Evolutionary conservation across 2,888 invertebrate species (phyloP), one percentile per base, ranked within the genome.

Genomic region (Barypeithes pellucidus): DNA sequence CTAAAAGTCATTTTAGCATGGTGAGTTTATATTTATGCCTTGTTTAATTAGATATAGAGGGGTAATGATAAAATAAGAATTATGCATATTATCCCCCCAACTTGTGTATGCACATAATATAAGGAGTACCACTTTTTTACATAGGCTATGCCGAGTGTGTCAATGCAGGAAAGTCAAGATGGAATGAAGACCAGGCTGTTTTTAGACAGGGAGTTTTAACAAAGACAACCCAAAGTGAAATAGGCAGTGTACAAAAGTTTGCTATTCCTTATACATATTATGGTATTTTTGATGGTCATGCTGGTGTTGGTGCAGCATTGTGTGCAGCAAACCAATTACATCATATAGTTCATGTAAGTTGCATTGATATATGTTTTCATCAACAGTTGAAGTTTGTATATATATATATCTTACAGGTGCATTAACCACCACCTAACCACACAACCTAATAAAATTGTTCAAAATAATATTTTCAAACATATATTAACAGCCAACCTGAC

Each of bases 221-320:
- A 41, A 82, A 82, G 69, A 78, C 79, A n/a, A 79, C 76, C 24
- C 76, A 75, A 57, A 74, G 77, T 60, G 75, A 78, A 5, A 36
- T 29, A 41, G 77, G 75, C 7, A 61, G 76, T 41, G 82, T 84
- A 59, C 79, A 82, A 71, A 81, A 81, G 60, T 83, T 82, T 70
- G 80, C 80, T 41, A 84, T 94, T 77, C 91, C 92, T 0, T 93
- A 93, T 80, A 88, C 90, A 36, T 93, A 94, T 85, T 95, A 93
- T 87, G 94, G 91, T 16, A 88, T 95, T 78, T 95, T 95, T 85
- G 95, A 95, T 87, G 95, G 95, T 0, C 95, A 95, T 86, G 95
- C 94, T 22, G 95, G 95, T 0, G 90, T 91, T 79, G 93, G 93
- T 52, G 94, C 94, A 45, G 93, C 95, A 1, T 85, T 95, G 20